phyloP scores from a whole-genome alignment of 2,113 vertebrate species.

The Tapirus terrestris region DNA sequence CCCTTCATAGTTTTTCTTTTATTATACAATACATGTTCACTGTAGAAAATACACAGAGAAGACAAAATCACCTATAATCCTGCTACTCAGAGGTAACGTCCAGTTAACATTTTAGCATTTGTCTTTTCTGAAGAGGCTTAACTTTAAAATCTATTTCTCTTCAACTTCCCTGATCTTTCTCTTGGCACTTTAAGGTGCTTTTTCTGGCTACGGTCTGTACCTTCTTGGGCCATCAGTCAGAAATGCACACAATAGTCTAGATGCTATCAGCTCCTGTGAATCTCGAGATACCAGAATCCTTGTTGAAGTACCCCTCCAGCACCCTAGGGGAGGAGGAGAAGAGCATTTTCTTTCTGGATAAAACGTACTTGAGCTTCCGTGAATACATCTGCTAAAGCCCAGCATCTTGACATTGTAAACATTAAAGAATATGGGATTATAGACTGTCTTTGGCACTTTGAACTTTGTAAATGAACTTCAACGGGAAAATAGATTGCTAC shows the following conservation, averaged over 20 bases:
- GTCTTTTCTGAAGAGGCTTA: not conserved
- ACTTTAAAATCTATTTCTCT: not conserved
- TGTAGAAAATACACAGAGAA: not conserved
- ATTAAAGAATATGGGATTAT: not conserved
- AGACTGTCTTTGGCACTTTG: constrained; percentile 15
- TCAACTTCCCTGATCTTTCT: not conserved
- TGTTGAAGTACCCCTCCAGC: not conserved
- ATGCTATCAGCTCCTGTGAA: not conserved
- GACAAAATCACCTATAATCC: not conserved
- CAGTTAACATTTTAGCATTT: not conserved
- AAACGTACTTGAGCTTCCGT: not conserved
- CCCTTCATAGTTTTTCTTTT: not conserved
- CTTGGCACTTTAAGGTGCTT: not conserved
- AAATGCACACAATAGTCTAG: not conserved
- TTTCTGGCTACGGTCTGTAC: not conserved
- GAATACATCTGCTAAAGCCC: not conserved
- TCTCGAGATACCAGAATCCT: not conserved
- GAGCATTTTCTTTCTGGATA: not conserved
- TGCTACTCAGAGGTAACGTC: not conserved
- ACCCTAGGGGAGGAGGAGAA: too few relatives aligned
- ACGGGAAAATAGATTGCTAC: not conserved
- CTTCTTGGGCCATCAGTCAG: not conserved
- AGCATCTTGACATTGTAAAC: not conserved
- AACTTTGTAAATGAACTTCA: constrained; percentile 39
- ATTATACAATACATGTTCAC: not conserved